Conservation (phyloP, 2,113 vertebrate genomes). For the Pterocles burchelli region DNA sequence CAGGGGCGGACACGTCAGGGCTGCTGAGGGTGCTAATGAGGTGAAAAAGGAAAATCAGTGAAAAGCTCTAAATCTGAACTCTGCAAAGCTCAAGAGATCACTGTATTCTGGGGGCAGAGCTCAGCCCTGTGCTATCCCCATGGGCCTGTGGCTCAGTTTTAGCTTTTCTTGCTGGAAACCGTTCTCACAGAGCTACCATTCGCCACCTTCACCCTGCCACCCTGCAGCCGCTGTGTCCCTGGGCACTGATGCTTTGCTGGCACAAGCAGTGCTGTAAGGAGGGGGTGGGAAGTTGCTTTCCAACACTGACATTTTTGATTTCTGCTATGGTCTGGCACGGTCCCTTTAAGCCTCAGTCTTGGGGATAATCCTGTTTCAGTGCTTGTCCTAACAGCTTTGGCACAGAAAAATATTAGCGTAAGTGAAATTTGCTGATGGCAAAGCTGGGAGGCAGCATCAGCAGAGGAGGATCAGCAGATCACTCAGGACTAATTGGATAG, state of each 20-base stretch:
- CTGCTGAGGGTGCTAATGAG: background rate
- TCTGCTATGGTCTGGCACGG: background rate
- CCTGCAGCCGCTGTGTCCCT: background rate
- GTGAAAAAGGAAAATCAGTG: background rate
- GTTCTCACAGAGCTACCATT: background rate
- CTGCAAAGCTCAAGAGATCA: background rate
- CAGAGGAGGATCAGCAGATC: constrained; percentile 47
- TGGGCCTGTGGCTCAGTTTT: background rate
- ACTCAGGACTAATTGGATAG: constrained; percentile 65
- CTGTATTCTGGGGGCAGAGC: background rate
- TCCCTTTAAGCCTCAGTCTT: constrained; percentile 4
- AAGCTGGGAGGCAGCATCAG: constrained; percentile 38
- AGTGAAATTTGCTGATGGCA: constrained; percentile 46
- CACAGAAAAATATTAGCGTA: background rate
- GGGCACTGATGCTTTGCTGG: background rate
- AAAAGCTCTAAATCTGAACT: background rate
- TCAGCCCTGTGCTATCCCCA: background rate
- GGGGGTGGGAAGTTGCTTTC: background rate
- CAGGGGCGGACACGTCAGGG: background rate
- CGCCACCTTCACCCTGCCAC: background rate
- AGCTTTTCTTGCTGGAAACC: background rate
- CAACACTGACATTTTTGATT: background rate
- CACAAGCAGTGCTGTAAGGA: background rate
- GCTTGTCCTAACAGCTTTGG: constrained; percentile 9
- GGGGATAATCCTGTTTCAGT: constrained; percentile 25